Conservation (phyloP, 2,113 vertebrate genomes). For the Crotophaga sulcirostris region DNA sequence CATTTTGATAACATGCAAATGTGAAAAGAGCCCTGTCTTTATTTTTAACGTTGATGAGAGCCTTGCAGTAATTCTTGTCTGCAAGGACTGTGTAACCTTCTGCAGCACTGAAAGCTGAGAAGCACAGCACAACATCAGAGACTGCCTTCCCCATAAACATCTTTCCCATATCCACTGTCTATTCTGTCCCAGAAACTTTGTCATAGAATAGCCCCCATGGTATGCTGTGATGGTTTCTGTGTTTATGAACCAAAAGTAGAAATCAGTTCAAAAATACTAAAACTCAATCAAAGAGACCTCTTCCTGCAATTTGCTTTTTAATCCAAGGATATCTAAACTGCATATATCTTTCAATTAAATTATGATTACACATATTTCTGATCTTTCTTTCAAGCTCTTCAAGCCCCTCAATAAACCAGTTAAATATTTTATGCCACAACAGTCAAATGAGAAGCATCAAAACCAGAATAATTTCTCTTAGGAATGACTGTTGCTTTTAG, state of each 20-base stretch:
- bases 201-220: accelerated
- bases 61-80: not conserved
- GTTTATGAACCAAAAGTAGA: not conserved
- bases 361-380: not conserved
- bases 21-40: not conserved
- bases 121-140: not conserved
- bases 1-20: not conserved
- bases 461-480: not conserved
- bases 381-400: not conserved
- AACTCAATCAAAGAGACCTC: not conserved
- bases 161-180: accelerated
- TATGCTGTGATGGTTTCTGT: not conserved
- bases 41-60: not conserved
- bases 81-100: not conserved
- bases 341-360: not conserved
- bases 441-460: not conserved
- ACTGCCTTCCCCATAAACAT: not conserved
- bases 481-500: not conserved
- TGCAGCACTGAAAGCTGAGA: not conserved
- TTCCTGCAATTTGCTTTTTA: not conserved
- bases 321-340: not conserved
- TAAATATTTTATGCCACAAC: constrained; percentile 17
- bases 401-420: not conserved
- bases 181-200: not conserved
- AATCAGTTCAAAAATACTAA: not conserved